Base-by-base conservation (phyloP, 2,113 vertebrate species). In the Bucco capensis region DNA sequence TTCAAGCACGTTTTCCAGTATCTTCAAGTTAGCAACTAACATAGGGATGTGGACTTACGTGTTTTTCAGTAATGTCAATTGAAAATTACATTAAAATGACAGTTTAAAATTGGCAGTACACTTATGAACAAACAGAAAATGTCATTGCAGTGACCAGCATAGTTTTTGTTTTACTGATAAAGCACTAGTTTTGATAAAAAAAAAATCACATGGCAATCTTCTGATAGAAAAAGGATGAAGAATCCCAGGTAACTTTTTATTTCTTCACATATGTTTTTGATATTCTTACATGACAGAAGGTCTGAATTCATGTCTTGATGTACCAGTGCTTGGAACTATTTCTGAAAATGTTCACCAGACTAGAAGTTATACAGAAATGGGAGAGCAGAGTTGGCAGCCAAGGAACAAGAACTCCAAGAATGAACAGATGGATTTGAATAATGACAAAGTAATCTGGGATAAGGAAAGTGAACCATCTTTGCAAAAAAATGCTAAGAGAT, bases 391-490 rank as follows among this genome's bases (percentile, higher is more conserved):
- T 91, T 91, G 89, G 91, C 94, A 95, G 93, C 96, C 72, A 88
- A 97, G 96, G 96, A 96, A 88, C 72, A 97, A 98, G 95, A 96
- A 95, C 87, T 96, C 93, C 56, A 98, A 98, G 96, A 98, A 98
- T 94, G 99, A 98, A 93, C 98, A 98, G 94, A 96, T 97, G 94
- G 98, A 98, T 74, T 86, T 95, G 28, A 96, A 96, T 75, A 95
- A 95, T 90, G 96, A 96, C 92, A 96, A 96, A 89, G 92, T 92
- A 82, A 88, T 96, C 91, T 90, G 74, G 90, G 95, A 90, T 90
- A 87, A 94, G 50, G 98, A 98, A 96, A 98, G 97, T 67, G 96
- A 98, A 95, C 97, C 94, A 81, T 96, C 96, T 77, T 96, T 94
- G 94, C 98, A 98, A 96, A 98, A 97, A 95, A 94, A 73, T 85